Evolutionary conservation across 2,797 vertebrate species (phyloP), one percentile per base, ranked within the genome.

Genomic region (Xenops minutus): DNA sequence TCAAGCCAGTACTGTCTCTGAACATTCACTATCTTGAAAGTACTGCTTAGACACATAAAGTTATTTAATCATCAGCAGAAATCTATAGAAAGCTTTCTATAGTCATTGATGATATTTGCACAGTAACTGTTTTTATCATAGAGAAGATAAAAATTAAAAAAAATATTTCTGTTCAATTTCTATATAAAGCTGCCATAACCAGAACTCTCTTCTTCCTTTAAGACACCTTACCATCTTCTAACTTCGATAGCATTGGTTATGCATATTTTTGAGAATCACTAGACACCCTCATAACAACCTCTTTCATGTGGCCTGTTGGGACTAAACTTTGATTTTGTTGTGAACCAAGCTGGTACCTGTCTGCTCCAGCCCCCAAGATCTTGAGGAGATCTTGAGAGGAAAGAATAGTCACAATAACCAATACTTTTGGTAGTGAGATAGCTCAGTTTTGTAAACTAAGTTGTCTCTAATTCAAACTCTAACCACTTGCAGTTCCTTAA

Each of bases 1-100:
- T 61, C 0, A 0, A 54, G n/a, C 32, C n/a, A 20, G 67, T 73
- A 1, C 30, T 2, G 3, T 56, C 55, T 66, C 67, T 76, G 63
- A 46, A 78, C 22, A 16, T 34, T 64, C 21, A 54, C 4, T 62
- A 3, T 54, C 36, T 56, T 77, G 37, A 63, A 89, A 73, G 14
- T 59, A 16, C n/a, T 85, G 79, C 43, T 61, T 52, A 18, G 61
- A 36, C 16, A 36, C 18, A 68, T 34, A 23, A 12, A 71, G 30
- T 62, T 55, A 27, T 9, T 89, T 73, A 51, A 54, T 64, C 9
- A 54, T 46, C 22, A 69, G n/a, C 39, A 55, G 64, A 80, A 74
- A 51, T 55, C 30, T 84, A 2, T n/a, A 55, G 69, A 63, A 62
- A 84, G 8, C 3, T 44, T 44, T 44, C 44, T 4, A 3, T 73